Evolutionary conservation across 2,113 vertebrate genomes (phyloP).

Genomic region (Podarcis cretensis): DNA sequence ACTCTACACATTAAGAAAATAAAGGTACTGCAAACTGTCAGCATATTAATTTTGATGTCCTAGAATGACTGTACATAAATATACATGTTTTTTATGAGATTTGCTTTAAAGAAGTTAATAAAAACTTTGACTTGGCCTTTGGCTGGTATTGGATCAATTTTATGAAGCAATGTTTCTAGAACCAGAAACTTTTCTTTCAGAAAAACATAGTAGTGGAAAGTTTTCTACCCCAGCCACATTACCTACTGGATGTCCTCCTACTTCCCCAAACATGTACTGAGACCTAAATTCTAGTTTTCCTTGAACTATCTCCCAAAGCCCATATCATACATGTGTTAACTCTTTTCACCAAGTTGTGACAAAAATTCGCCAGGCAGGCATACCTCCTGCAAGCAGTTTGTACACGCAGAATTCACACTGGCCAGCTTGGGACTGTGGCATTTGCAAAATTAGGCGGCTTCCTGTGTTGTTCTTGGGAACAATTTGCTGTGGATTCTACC

Average conservation of each 20-base stretch:
- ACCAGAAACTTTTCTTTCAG: background rate
- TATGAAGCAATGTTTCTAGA: background rate
- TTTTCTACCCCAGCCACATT: too few species aligned
- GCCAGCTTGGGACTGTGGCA: background rate
- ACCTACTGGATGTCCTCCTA: too few species aligned
- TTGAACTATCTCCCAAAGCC: too few species aligned
- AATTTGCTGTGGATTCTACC: conserved; percentile 36
- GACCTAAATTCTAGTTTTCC: background rate
- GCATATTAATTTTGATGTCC: background rate
- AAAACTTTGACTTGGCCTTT: background rate
- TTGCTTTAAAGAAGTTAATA: background rate
- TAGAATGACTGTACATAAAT: background rate
- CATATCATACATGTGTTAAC: too few species aligned
- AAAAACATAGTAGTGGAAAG: too few species aligned
- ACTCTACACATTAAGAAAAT: background rate
- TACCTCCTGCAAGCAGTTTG: too few species aligned
- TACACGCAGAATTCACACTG: background rate
- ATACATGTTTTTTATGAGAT: background rate
- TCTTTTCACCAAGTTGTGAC: background rate
- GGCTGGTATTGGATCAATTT: background rate
- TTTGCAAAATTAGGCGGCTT: background rate
- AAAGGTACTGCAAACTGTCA: background rate
- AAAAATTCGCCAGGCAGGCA: background rate
- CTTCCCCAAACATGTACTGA: background rate
- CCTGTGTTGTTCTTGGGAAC: background rate